A percentile compares a stretch with the other conserved stretches of the same genome.
Evolutionary conservation across 2,797 vertebrate species (phyloP).

Genomic region (Remorina albescens): DNA sequence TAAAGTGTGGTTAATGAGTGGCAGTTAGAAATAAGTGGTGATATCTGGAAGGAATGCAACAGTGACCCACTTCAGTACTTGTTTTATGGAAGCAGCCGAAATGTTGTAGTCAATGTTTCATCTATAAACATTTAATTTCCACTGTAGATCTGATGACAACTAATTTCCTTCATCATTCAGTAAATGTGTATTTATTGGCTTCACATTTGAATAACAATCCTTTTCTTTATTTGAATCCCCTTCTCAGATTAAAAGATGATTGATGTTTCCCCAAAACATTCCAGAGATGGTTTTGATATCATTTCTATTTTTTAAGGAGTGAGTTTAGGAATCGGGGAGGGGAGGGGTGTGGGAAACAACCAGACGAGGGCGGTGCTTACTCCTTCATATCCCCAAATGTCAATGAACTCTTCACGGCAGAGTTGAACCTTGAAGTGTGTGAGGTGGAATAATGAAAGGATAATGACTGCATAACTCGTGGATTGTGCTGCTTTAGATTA

Average conservation of each 20-base stretch:
- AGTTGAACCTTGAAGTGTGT: conserved; percentile 33
- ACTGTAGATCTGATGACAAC: neutral
- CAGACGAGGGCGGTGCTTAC: conserved; percentile 63
- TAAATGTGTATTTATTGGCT: neutral
- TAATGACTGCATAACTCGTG: conserved; percentile 6
- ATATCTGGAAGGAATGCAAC: conserved; percentile 63
- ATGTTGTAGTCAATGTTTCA: conserved; percentile 26
- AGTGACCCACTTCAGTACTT: conserved; percentile 18
- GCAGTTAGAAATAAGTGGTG: conserved; percentile 60
- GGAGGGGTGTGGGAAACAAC: conserved; percentile 53
- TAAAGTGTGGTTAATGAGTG: conserved; percentile 62
- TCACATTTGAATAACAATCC: neutral
- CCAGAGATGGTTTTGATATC: neutral
- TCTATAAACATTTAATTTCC: neutral
- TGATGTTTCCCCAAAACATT: neutral
- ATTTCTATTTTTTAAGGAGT: conserved; percentile 3
- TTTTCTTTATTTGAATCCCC: neutral
- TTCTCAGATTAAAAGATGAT: neutral
- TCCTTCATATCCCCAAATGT: conserved; percentile 65
- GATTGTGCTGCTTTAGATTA: neutral
- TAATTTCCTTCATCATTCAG: neutral
- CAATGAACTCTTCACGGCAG: conserved; percentile 58
- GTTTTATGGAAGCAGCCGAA: conserved; percentile 23
- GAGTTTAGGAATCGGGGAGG: conserved; percentile 26
- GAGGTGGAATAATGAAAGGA: conserved; percentile 26